phyloP scores from a whole-genome alignment of 1,140 invertebrate species.

The Drosophila watanabei region DNA sequence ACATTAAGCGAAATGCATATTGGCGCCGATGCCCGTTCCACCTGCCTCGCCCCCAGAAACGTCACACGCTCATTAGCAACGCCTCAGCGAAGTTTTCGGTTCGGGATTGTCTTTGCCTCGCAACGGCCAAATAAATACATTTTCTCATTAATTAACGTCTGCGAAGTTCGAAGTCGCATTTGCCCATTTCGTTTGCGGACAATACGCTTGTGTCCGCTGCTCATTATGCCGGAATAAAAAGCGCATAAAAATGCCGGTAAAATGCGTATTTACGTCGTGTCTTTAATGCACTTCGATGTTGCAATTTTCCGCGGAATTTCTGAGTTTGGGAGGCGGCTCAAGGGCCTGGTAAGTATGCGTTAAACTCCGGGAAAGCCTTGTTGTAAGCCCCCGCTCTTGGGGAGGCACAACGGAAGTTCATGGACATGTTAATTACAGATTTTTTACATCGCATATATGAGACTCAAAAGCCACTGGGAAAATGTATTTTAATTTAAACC shows the following conservation, averaged over 20 bases:
- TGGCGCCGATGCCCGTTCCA: constrained; percentile 33
- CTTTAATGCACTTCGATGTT: constrained; percentile 26
- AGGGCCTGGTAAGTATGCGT: constrained; percentile 3
- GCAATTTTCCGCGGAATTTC: constrained; percentile 2
- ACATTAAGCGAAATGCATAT: constrained; percentile 78
- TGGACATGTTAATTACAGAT: background rate
- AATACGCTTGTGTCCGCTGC: constrained; percentile 52
- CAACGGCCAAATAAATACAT: constrained; percentile 68
- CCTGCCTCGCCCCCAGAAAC: constrained; percentile 12
- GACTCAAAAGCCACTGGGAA: background rate
- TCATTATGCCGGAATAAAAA: constrained; percentile 67
- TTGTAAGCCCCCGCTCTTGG: constrained; percentile 1
- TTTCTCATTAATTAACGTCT: constrained; percentile 80
- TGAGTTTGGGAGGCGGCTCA: constrained; percentile 1
- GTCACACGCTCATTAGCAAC: constrained; percentile 68
- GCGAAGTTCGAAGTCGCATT: constrained; percentile 57
- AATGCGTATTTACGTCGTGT: constrained; percentile 48
- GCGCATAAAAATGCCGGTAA: constrained; percentile 17
- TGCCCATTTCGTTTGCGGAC: constrained; percentile 43
- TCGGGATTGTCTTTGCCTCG: constrained; percentile 37
- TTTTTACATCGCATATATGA: background rate
- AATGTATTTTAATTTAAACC: background rate
- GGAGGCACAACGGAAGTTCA: too few relatives aligned
- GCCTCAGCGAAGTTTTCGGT: constrained; percentile 35
- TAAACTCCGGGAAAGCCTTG: constrained; percentile 7